Base-by-base conservation (phyloP, 2,888 invertebrate species). In the Hirtodrosophila trivittata region DNA sequence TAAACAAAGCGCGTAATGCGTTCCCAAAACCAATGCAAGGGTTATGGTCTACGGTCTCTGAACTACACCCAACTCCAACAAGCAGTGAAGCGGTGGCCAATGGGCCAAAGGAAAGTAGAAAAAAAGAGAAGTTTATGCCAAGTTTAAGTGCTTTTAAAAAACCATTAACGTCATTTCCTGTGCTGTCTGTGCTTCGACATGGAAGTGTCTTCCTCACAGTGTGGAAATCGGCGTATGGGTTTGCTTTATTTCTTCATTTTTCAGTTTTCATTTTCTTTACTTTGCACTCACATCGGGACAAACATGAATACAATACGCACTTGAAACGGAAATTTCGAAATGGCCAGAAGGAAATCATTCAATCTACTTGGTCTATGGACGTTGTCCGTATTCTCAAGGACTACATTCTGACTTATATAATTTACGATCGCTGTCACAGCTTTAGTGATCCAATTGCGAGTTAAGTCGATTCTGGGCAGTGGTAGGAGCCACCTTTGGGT, bases 141-240 rank as follows among this genome's bases (percentile, higher is more conserved):
- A 86, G 72, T 81, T 82, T 81, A 84, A 82, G 82, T 82, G 87
- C 82, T 84, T 82, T 82, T 86, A 77, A 80, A 86, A 82, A 81
- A 86, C 85, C 82, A 82, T 82, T 82, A 86, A 77, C 70, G 82
- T 75, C 66, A 77, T 75, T 77, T 86, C 75, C 87, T 68, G 55
- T 55, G 57, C 70, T 63, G 54, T 58, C 72, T 70, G 59, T 37
- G 52, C 16, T 37, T 37, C 28, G 32, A 50, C 30, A 13, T 21
- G 28, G 10, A 21, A 18, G 49, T 45, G 7, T 41, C 14, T 8
- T 43, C 18, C 28, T 6, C 16, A 26, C 5, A 13, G 38, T 16
- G 3, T 30, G 14, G n/a, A 50, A 45, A 41, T 9, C 26, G 25
- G 12, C 35, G 33, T 50, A 21, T 54, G 38, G 37, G 37, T 55